Conservation (phyloP, 2,797 vertebrate species). For the Notamacropus eugenii region DNA sequence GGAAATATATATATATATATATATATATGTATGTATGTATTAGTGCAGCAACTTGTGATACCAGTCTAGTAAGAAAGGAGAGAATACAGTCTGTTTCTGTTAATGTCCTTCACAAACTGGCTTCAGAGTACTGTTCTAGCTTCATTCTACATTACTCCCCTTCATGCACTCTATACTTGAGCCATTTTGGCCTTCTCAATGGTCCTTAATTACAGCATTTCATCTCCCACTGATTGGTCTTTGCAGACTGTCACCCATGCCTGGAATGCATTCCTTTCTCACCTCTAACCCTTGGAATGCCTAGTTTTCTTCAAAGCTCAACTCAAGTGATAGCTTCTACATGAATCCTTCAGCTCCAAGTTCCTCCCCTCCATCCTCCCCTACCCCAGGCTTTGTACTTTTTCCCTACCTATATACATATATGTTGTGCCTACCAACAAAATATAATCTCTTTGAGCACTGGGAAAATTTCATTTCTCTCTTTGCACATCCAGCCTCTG, state of each 20-base stretch:
- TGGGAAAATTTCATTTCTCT: background rate
- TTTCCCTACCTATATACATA: background rate
- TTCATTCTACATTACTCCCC: background rate
- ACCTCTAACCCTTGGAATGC: background rate
- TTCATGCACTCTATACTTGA: background rate
- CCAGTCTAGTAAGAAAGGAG: background rate
- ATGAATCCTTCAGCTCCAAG: background rate
- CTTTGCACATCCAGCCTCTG: background rate
- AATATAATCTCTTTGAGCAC: background rate
- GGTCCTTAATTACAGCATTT: background rate
- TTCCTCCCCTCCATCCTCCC: background rate
- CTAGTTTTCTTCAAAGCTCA: background rate
- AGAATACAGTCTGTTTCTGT: background rate
- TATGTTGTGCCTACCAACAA: background rate
- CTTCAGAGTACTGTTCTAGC: background rate
- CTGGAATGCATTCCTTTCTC: background rate
- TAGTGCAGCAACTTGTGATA: background rate
- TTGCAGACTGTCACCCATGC: background rate
- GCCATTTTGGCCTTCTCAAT: background rate
- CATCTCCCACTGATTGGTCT: background rate
- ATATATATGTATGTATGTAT: too few relatives aligned
- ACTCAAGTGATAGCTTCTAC: background rate
- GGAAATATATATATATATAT: background rate
- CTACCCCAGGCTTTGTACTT: background rate
- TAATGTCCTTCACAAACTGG: background rate